phyloP scores from a whole-genome alignment of 1,140 invertebrate species.

The Stegodyphus mimosarum region DNA sequence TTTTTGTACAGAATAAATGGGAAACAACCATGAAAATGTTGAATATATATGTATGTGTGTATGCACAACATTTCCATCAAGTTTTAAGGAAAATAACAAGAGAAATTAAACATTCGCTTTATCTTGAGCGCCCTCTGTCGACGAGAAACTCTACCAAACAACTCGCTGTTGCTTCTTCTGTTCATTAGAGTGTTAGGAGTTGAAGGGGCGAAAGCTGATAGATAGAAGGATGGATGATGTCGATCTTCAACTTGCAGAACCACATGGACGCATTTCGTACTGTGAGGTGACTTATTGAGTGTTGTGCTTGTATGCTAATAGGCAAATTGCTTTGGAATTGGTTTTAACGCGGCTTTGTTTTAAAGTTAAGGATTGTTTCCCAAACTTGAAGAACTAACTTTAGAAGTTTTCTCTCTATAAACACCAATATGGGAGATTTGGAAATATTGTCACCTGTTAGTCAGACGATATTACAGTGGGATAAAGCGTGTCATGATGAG shows the following conservation, averaged over 20 bases:
- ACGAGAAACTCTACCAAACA: conserved; percentile 23
- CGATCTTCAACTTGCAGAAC: background rate
- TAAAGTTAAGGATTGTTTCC: background rate
- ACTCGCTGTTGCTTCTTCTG: conserved; percentile 30
- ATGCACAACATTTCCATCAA: too few species aligned
- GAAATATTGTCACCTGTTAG: conserved; percentile 42
- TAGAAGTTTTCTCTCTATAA: background rate
- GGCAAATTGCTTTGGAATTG: background rate
- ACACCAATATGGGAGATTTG: conserved; percentile 38
- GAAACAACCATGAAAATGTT: too few species aligned
- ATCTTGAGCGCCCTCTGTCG: conserved; percentile 28
- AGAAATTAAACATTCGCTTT: background rate
- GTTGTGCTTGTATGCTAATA: background rate
- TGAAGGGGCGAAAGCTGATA: background rate
- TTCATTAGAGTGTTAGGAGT: background rate
- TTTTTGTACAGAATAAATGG: too few species aligned
- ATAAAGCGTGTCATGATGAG: conserved; percentile 46
- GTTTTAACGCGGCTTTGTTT: background rate
- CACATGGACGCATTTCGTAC: conserved; percentile 36
- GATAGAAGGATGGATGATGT: background rate
- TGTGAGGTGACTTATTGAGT: background rate
- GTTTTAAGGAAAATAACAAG: background rate
- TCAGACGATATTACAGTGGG: conserved; percentile 41
- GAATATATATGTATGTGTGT: too few species aligned
- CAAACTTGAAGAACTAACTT: background rate